A percentile compares a stretch with the other conserved stretches of the same genome.
These are phyloP conservation scores for Zaprionus lachaisei DNA, from an alignment of 1,140 invertebrate genomes.

Conservation along the genomic window DNA sequence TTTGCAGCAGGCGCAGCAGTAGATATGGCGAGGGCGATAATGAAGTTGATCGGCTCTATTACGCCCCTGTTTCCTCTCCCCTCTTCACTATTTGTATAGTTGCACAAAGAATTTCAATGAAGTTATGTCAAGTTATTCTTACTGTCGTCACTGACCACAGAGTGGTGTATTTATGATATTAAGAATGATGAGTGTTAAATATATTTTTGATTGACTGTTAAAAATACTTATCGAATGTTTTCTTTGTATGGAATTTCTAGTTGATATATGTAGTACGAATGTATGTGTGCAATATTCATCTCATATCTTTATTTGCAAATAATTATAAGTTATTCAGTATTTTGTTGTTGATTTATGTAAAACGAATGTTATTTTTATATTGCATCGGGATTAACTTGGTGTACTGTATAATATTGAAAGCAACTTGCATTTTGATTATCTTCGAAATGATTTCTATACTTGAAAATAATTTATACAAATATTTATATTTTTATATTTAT, in stretches of 20 bases:
- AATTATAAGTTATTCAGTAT: neutral
- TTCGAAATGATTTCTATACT: too few species aligned
- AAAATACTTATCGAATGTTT: neutral
- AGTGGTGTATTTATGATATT: neutral
- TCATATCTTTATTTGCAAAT: neutral
- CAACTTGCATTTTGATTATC: too few species aligned
- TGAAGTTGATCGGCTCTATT: neutral
- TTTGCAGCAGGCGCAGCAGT: constrained; percentile 14
- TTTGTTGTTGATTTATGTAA: too few species aligned
- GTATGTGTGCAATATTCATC: too few species aligned
- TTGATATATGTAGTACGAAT: too few species aligned
- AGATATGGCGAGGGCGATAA: neutral
- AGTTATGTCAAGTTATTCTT: neutral
- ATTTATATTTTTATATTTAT: too few species aligned
- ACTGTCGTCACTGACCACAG: neutral
- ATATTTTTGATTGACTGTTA: neutral
- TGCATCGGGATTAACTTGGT: too few species aligned
- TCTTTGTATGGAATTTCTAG: too few species aligned
- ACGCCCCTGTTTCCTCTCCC: too few species aligned
- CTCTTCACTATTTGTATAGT: neutral
- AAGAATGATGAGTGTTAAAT: neutral
- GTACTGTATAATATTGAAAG: too few species aligned
- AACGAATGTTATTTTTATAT: too few species aligned
- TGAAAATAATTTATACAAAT: too few species aligned
- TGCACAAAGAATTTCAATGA: constrained; percentile 4